phyloP scores from a whole-genome alignment of 2,797 vertebrate genomes.

The Mormyrus hasselquistii region DNA sequence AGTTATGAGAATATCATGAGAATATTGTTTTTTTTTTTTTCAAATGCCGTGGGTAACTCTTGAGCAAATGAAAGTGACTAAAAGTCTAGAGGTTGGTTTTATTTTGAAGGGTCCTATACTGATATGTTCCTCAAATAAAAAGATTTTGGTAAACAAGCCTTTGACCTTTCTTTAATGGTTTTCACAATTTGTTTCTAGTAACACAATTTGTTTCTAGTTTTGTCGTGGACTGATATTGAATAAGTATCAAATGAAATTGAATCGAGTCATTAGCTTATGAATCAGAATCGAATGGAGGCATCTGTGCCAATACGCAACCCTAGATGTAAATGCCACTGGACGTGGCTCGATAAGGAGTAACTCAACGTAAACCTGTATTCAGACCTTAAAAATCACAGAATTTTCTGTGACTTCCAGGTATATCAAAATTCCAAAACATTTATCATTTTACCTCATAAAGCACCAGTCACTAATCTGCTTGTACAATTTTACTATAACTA shows the following conservation, averaged over 20 bases:
- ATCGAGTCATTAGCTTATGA: neutral
- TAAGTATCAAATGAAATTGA: neutral
- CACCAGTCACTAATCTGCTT: neutral
- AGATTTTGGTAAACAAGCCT: neutral
- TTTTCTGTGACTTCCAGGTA: neutral
- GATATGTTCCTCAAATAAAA: neutral
- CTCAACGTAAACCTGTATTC: neutral
- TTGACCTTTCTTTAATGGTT: neutral
- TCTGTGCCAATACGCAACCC: neutral
- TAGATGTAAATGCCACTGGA: neutral
- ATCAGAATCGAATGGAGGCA: neutral
- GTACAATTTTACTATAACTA: neutral
- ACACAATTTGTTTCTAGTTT: neutral
- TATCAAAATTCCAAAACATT: neutral
- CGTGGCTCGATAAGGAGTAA: neutral
- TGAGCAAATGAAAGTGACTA: neutral
- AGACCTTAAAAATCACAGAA: neutral
- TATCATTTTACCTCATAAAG: neutral
- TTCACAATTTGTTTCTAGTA: neutral
- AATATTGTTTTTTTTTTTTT: neutral
- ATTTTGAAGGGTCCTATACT: neutral
- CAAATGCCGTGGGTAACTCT: neutral
- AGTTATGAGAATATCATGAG: neutral
- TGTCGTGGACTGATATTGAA: neutral
- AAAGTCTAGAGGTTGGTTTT: neutral